Evolutionary conservation across 2,797 vertebrate species (phyloP), one percentile per base, ranked within the genome.

Genomic region (Acanthiza pusilla): DNA sequence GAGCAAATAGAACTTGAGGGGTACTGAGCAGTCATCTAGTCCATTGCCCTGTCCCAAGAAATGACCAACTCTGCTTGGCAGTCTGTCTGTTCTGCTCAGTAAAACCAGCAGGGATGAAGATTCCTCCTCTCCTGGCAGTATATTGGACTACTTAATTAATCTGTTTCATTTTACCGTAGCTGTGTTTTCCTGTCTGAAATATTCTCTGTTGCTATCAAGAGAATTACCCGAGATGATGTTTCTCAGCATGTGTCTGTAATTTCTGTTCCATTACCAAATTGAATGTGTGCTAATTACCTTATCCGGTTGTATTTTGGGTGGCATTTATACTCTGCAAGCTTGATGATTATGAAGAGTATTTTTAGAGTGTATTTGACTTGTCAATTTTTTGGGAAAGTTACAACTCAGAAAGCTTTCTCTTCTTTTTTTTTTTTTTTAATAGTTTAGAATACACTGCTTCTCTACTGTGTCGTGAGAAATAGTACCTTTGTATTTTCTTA

Each of bases 181-280:
- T 79, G 8, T 72, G 55, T 66, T 93, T 88, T 91, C 63, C 72
- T 88, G 54, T 62, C 50, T 81, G 82, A 89, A 90, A 81, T 95
- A 32, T 32, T 75, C 68, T 65, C 19, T 71, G 18, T 42, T 89
- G 48, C 73, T 72, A 16, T 92, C 67, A 65, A 47, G 84, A 93
- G 61, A 74, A 77, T 94, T 95, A 80, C 78, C 73, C 13, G 25
- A 77, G 65, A 66, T 61, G 50, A 42, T 68, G 21, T 85, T 88
- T 91, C 81, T 85, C 82, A 92, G 73, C 62, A 38, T 77, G 67
- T 73, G n/a, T 72, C 89, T 66, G 29, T 72, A 83, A 68, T 85
- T 92, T 95, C 58, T 78, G 15, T 85, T 88, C 50, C 50, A 27
- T 90, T 87, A 55, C 42, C 25, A 71, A 82, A n/a, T 13, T 60